Base-by-base conservation (phyloP, 1,140 invertebrate genomes). In the Trichonephila clavata region DNA sequence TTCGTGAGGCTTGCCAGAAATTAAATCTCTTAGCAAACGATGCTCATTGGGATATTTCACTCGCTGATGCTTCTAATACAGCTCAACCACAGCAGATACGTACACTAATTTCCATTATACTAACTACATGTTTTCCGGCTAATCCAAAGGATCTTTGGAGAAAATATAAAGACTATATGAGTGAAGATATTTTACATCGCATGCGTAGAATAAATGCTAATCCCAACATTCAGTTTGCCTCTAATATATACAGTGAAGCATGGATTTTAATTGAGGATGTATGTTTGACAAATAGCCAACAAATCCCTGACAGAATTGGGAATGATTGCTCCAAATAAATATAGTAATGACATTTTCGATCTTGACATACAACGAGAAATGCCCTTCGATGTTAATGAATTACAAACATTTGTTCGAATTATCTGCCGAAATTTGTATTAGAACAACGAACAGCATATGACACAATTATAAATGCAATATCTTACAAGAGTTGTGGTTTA, bases 1-100 rank as follows among this genome's bases (percentile, higher is more conserved):
- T 32, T 95, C 77, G 89, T 71, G 94, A 92, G 94, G 95, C 96
- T 57, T 96, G 96, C 94, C 95, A 95, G 89, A 93, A 92, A 86
- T 93, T 95, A 60, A 90, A 95, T 84, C 94, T 96, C 2, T 68
- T 96, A 8, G 95, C 96, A 91, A 94, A 96, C 92, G 95, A 96
- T 94, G 59, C 87, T 18, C 94, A 92, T 86, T 86, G 80, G 91
- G 81, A 92, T 86, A 86, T 86, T 92, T 86, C 80, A 86, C 81
- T 92, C 80, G 80, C 61, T 86, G 91, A 92, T 86, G 81, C 91
- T 65, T 68, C 27, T n/a, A 86, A 92, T 92, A 92, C 60, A 50
- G 80, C 59, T 86, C 59, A 65, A 92, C 60, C 91, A 86, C 91
- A 84, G 59, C 80, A 92, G 60, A 92, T 86, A 92, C 60, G 91